A percentile compares a stretch with the other conserved stretches of the same genome.
phyloP scores from a whole-genome alignment of 2,113 vertebrate species.

The Myiopsitta monachus region DNA sequence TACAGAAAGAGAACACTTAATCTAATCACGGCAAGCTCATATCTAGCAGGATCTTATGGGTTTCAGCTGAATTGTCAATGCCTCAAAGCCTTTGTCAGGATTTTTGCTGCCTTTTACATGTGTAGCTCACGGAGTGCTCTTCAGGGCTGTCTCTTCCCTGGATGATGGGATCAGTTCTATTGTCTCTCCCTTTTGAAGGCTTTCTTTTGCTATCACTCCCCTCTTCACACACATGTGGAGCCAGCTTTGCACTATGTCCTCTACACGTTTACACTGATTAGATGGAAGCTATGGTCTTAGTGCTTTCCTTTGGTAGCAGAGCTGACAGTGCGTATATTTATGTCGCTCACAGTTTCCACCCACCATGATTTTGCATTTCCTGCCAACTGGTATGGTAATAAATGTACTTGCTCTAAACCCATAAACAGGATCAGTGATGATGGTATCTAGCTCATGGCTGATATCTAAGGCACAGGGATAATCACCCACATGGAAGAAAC shows the following conservation, averaged over 20 bases:
- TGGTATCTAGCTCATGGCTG: accelerated
- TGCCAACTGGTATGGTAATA: background rate
- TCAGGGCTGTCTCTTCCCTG: background rate
- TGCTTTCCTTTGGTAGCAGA: background rate
- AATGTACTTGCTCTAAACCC: background rate
- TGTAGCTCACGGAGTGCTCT: background rate
- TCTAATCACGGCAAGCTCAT: constrained; percentile 30
- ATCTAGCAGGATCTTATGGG: background rate
- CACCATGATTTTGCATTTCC: background rate
- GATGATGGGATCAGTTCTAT: background rate
- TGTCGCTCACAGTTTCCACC: background rate
- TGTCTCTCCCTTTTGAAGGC: background rate
- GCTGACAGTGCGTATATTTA: background rate
- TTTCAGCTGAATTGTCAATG: background rate
- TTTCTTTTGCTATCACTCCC: background rate
- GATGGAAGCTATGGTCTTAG: background rate
- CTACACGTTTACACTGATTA: background rate
- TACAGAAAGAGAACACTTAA: constrained; percentile 45
- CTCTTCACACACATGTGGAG: background rate
- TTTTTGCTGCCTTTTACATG: background rate
- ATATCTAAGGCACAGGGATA: background rate
- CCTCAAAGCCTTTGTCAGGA: background rate
- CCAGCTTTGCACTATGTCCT: background rate
- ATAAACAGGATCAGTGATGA: background rate
- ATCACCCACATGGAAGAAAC: background rate